Evolutionary conservation across 2,797 vertebrate species (phyloP).

Genomic region (Etheostoma nigrum): DNA sequence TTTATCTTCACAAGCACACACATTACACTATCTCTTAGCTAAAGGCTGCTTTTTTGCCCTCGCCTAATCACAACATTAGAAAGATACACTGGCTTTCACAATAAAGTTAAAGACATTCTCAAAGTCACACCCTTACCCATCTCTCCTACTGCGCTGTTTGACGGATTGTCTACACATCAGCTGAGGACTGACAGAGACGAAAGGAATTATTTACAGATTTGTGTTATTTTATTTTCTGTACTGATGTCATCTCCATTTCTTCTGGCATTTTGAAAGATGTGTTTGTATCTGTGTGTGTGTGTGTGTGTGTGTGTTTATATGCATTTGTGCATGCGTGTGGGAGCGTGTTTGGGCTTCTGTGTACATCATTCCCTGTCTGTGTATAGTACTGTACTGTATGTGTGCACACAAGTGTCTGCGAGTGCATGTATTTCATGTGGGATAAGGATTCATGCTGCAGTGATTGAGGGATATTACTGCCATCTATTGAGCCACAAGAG

Average conservation of each 20-base stretch:
- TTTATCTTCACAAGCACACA: conserved; percentile 69
- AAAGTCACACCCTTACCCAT: conserved; percentile 42
- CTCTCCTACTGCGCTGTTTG: conserved; percentile 62
- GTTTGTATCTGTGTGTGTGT: too few species aligned
- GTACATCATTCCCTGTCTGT: conserved; percentile 9
- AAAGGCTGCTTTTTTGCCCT: conserved; percentile 61
- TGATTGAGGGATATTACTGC: conserved; percentile 89
- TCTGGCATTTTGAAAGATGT: conserved; percentile 44
- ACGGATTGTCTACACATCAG: conserved; percentile 56
- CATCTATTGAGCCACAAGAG: conserved; percentile 88
- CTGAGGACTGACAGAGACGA: conserved; percentile 66
- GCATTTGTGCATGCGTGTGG: conserved; percentile 2
- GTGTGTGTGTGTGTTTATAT: not conserved
- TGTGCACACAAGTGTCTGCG: conserved; percentile 16
- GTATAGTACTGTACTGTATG: conserved; percentile 21
- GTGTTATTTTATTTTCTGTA: conserved; percentile 40
- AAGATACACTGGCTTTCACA: conserved; percentile 51
- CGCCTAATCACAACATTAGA: conserved; percentile 73
- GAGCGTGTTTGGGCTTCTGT: conserved; percentile 21
- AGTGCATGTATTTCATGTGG: conserved; percentile 58
- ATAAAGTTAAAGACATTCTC: conserved; percentile 55
- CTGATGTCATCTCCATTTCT: conserved; percentile 65
- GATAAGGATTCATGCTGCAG: conserved; percentile 65
- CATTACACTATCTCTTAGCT: conserved; percentile 69
- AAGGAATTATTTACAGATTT: conserved; percentile 50